Conservation (phyloP, 1,140 invertebrate genomes). For the Hormaphis cornu region DNA sequence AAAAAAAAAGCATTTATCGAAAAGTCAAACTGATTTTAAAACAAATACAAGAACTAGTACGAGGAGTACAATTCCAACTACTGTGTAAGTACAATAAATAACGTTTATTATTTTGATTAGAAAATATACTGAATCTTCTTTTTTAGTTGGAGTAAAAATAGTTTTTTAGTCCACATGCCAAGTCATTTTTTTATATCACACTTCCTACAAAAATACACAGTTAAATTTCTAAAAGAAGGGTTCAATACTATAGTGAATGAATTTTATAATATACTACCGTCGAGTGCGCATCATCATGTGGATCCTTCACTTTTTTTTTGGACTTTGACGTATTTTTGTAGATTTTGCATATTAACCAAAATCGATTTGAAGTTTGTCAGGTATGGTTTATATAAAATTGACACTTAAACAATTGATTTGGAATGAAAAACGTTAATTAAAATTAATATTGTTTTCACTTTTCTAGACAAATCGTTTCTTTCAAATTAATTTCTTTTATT, state of each 20-base stretch:
- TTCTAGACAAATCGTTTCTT: neutral
- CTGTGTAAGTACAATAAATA: too few species aligned
- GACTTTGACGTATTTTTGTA: conserved; percentile 18
- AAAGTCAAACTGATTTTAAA: too few species aligned
- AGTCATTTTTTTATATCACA: neutral
- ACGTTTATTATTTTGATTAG: neutral
- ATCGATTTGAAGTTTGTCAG: neutral
- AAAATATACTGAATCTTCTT: neutral
- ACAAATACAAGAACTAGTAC: too few species aligned
- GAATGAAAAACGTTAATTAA: too few species aligned
- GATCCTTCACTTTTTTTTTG: conserved; percentile 17
- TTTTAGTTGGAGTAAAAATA: neutral
- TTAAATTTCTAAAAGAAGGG: neutral
- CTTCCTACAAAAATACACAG: conserved; percentile 12
- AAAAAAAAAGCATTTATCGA: too few species aligned
- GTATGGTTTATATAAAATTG: neutral
- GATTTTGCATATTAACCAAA: neutral
- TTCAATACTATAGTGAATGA: conserved; percentile 5
- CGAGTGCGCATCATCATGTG: neutral
- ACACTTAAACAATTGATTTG: too few species aligned
- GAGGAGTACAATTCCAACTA: too few species aligned
- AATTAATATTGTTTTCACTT: neutral
- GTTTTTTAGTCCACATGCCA: too few species aligned
- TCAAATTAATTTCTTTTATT: conserved; percentile 11
- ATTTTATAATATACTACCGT: conserved; percentile 12